These are phyloP conservation scores for Tenodera sinensis DNA, from an alignment of 2,888 invertebrate genomes.

Conservation along the genomic window DNA sequence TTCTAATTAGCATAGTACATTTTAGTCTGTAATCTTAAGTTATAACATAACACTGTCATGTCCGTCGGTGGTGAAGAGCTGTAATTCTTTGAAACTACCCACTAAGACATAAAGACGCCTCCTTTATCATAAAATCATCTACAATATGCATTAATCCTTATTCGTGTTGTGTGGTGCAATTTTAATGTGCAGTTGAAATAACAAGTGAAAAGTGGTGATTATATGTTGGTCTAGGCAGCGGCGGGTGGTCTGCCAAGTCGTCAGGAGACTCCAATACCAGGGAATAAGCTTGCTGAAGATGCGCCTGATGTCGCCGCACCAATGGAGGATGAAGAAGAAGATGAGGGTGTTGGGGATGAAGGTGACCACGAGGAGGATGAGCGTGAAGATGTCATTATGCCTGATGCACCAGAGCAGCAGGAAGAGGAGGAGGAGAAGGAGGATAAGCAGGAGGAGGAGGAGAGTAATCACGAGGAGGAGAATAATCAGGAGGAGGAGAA, in stretches of 20 bases:
- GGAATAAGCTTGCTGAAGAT: background rate
- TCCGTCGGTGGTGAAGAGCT: no score
- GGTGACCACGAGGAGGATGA: conserved; percentile 18
- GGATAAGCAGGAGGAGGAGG: background rate
- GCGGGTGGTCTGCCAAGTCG: background rate
- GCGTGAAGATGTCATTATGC: background rate
- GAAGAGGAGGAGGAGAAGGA: conserved; percentile 7
- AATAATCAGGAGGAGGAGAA: conserved; percentile 19
- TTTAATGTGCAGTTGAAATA: no score
- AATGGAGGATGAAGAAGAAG: conserved; percentile 28
- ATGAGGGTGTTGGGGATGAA: conserved; percentile 26
- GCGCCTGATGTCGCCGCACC: background rate
- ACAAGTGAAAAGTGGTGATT: no score
- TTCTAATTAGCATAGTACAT: no score
- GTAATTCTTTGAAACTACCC: no score
- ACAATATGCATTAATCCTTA: no score
- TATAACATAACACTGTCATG: no score
- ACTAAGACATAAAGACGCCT: no score
- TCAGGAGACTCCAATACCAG: background rate
- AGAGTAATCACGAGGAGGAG: background rate
- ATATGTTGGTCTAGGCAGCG: background rate
- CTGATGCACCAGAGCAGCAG: conserved; percentile 2
- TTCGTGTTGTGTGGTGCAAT: no score
- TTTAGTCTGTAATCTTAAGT: no score
- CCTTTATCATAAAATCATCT: no score